Conservation (phyloP, 2,888 invertebrate species). For the Leptinotarsa haldemani region DNA sequence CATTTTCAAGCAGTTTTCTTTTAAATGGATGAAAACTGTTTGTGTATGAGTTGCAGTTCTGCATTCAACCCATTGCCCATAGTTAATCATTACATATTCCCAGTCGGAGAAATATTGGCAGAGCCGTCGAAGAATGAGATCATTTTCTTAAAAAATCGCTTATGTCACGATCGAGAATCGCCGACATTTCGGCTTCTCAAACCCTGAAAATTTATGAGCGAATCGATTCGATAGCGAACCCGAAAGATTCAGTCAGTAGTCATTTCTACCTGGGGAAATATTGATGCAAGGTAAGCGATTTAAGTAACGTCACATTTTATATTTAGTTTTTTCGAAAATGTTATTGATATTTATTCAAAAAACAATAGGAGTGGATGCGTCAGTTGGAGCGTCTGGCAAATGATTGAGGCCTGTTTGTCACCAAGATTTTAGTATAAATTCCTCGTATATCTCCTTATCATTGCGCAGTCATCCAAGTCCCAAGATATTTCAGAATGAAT, state of each 20-base stretch:
- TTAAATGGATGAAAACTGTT: too few relatives aligned
- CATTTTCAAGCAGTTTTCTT: too few relatives aligned
- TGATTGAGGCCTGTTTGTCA: too few relatives aligned
- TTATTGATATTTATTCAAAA: background rate
- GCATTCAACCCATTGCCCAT: too few relatives aligned
- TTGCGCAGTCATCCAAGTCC: too few relatives aligned
- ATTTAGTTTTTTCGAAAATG: background rate
- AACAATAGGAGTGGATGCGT: too few relatives aligned
- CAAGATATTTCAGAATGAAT: too few relatives aligned
- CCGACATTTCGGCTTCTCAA: constrained; percentile 23
- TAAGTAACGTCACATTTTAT: background rate
- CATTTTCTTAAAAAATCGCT: constrained; percentile 46
- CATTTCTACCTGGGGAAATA: constrained; percentile 13
- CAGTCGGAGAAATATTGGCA: constrained; percentile 36
- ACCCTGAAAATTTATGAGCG: constrained; percentile 17
- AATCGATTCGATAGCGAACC: constrained; percentile 1
- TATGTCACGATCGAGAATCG: constrained; percentile 42
- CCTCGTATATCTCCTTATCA: too few relatives aligned
- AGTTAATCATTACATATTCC: background rate
- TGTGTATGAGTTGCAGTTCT: too few relatives aligned
- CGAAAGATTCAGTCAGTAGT: background rate
- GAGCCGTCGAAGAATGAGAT: constrained; percentile 44
- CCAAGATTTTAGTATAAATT: too few relatives aligned
- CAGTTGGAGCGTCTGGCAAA: too few relatives aligned
- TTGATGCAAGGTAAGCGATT: constrained; percentile 2